Evolutionary conservation across 2,888 invertebrate genomes (phyloP), one percentile per base, ranked within the genome.

Genomic region (Mythimna loreyi): DNA sequence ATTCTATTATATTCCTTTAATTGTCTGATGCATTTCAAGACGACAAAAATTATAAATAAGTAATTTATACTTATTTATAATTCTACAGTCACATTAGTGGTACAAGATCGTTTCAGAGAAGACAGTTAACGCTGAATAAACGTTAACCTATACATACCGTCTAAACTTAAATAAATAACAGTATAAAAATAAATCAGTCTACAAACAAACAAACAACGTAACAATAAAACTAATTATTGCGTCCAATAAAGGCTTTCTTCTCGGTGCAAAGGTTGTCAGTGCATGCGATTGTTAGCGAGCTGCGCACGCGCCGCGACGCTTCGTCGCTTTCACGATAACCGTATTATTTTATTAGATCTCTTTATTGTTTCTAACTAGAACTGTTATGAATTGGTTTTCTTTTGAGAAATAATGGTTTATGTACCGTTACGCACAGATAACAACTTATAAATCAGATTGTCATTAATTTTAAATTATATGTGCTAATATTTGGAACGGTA

Each of bases 211-310:
- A 73, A 72, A 81, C 78, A 66, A 53, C 52, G 53, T 52, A 78
- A 80, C 77, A 77, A 82, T 80, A 72, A 71, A 75, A 70, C 68
- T 75, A 78, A 82, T 77, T 73, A 82, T 72, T 62, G 77, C 65
- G 21, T 72, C 72, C 68, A 67, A 73, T 75, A 84, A 82, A 73
- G 61, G 81, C 67, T 72, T 71, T 59, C 72, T 81, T 65, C 70
- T 21, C 53, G 60, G 82, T 83, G 79, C 79, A 84, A 84, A 82
- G 84, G 82, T 84, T 75, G 84, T 82, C 75, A 78, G 79, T 73
- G 79, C 72, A 74, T 80, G 71, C 78, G 67, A 78, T 78, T 78
- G 70, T 81, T 69, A n/a, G 43, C 43, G 40, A 23, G 56, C 25
- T 75, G 82, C 62, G 85, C 85, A 72, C 74, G 78, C 74, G 78